Percentiles rank a stretch among this genome's conserved stretches.
Conservation (phyloP, 1,140 invertebrate species). For the Leucophenga varia region DNA sequence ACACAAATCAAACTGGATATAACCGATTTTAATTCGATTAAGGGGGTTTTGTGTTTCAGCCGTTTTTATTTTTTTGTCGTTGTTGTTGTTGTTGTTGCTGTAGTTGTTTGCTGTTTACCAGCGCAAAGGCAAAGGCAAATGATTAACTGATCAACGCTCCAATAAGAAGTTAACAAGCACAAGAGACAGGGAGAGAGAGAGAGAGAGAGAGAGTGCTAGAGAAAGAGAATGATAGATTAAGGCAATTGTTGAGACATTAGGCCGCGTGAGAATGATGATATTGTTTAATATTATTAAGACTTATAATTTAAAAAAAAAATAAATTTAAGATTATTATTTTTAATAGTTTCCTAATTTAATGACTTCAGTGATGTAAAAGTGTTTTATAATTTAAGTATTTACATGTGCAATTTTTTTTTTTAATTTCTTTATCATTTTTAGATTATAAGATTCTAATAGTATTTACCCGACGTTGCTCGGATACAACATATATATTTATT, state of each 20-base stretch:
- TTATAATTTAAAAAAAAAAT: background rate
- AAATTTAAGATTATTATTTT: no score
- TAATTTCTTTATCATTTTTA: no score
- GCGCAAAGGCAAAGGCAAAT: constrained; percentile 24
- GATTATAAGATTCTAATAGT: no score
- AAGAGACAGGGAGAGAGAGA: background rate
- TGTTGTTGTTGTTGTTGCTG: constrained; percentile 8
- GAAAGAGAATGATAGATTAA: background rate
- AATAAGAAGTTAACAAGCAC: constrained; percentile 4
- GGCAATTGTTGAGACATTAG: background rate
- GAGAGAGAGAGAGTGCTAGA: background rate
- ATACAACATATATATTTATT: no score
- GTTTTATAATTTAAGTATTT: no score
- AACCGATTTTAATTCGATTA: constrained; percentile 55
- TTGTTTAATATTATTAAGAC: background rate
- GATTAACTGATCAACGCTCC: constrained; percentile 12
- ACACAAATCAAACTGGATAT: constrained; percentile 50
- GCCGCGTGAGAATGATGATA: background rate
- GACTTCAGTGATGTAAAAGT: no score
- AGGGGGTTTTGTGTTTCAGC: constrained; percentile 29
- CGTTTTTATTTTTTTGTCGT: background rate
- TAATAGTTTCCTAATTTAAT: no score
- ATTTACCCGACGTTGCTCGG: no score
- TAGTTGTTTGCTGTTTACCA: constrained; percentile 18
- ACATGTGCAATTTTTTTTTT: no score